These are phyloP conservation scores for Tinamus guttatus DNA, from an alignment of 2,113 vertebrate species.

Conservation along the genomic window DNA sequence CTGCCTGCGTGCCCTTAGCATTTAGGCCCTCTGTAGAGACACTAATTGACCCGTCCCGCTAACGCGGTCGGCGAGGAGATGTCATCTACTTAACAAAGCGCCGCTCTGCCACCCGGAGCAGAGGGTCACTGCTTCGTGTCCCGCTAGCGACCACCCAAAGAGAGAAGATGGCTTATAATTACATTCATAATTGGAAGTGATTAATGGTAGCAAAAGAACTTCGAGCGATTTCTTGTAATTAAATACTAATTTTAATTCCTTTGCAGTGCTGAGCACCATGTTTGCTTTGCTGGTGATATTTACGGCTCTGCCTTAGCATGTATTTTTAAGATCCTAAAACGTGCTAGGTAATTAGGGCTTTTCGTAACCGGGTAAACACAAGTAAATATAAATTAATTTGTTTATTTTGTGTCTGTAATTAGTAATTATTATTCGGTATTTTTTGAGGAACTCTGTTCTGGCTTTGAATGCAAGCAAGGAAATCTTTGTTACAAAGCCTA, in stretches of 20 bases:
- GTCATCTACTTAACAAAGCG: background rate
- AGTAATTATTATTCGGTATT: background rate
- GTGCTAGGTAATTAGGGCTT: constrained; percentile 73
- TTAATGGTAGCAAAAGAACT: constrained; percentile 77
- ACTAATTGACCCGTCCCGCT: background rate
- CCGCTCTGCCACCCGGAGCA: background rate
- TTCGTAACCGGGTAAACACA: constrained; percentile 47
- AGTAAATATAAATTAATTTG: constrained; percentile 68
- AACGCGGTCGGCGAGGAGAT: accelerated
- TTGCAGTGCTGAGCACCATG: constrained; percentile 58
- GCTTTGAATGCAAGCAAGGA: background rate
- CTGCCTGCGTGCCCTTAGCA: background rate
- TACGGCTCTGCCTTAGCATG: constrained; percentile 51
- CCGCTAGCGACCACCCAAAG: constrained; percentile 70
- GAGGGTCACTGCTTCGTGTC: constrained; percentile 15
- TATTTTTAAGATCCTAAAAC: constrained; percentile 58
- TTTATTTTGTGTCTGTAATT: constrained; percentile 53
- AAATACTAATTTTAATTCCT: constrained; percentile 76
- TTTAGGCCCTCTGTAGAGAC: background rate
- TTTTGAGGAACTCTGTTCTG: background rate
- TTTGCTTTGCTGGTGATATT: constrained; percentile 75
- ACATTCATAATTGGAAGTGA: constrained; percentile 74
- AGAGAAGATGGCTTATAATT: constrained; percentile 73
- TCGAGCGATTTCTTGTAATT: constrained; percentile 74
- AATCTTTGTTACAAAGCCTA: background rate